phyloP scores from a whole-genome alignment of 2,888 invertebrate genomes.

The Chrysolina haemoptera region DNA sequence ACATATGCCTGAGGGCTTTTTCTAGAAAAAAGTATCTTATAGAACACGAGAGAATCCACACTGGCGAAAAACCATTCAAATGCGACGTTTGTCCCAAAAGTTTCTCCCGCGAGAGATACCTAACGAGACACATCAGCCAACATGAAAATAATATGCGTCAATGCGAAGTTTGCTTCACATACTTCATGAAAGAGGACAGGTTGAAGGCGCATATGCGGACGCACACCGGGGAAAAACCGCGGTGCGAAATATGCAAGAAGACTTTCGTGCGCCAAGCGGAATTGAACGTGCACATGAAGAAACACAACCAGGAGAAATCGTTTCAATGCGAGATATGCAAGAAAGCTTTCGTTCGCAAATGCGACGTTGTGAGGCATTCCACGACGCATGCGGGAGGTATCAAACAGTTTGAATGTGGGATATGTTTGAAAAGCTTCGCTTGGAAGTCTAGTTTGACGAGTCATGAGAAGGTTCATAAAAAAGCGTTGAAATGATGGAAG shows the following conservation, averaged over 20 bases:
- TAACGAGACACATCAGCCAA: neutral
- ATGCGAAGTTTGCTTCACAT: conserved; percentile 29
- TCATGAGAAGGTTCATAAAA: too few relatives aligned
- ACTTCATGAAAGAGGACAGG: conserved; percentile 11
- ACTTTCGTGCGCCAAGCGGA: conserved; percentile 28
- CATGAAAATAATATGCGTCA: neutral
- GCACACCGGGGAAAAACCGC: conserved; percentile 31
- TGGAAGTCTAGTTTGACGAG: too few relatives aligned
- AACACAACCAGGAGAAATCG: conserved; percentile 27
- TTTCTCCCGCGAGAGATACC: neutral
- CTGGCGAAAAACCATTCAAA: conserved; percentile 5
- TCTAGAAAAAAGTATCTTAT: neutral
- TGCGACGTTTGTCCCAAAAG: neutral
- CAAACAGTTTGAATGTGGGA: neutral
- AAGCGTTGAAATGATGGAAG: too few relatives aligned
- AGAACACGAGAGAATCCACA: conserved; percentile 1
- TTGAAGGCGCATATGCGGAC: conserved; percentile 22
- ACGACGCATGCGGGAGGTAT: neutral
- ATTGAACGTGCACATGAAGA: conserved; percentile 23
- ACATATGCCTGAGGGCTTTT: neutral
- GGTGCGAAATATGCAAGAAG: conserved; percentile 27
- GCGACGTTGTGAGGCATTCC: neutral
- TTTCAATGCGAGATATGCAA: conserved; percentile 20
- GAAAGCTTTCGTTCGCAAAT: conserved; percentile 1
- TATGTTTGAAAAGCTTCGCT: neutral